Conservation (phyloP, 2,797 vertebrate genomes). For the Lateolabrax maculatus region DNA sequence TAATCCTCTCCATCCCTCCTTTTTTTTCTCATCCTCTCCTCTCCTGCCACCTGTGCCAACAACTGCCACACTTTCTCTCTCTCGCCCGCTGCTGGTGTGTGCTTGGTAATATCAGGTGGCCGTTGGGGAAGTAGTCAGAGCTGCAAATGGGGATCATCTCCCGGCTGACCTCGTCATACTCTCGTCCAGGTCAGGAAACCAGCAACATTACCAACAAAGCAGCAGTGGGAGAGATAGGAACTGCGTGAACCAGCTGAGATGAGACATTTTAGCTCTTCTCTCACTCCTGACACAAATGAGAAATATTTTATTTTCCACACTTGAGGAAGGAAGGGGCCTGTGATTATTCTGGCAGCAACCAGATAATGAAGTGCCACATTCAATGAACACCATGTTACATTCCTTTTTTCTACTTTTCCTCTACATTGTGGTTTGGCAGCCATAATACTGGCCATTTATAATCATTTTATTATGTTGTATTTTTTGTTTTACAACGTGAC, state of each 20-base stretch:
- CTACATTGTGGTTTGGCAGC: constrained; percentile 25
- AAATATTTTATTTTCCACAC: constrained; percentile 36
- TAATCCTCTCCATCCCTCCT: constrained; percentile 43
- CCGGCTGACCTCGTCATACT: constrained; percentile 99
- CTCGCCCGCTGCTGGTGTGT: constrained; percentile 85
- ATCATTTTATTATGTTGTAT: constrained; percentile 29
- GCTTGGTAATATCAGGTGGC: constrained; percentile 93
- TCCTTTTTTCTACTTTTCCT: not conserved
- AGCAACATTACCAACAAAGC: constrained; percentile 66
- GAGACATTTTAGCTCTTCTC: constrained; percentile 37
- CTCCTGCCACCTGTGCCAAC: constrained; percentile 83
- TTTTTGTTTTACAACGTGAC: constrained; percentile 19
- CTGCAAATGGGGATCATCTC: constrained; percentile 99
- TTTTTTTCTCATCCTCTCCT: constrained; percentile 51
- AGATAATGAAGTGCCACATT: constrained; percentile 25
- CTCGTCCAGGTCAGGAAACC: constrained; percentile 97
- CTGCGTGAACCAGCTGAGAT: constrained; percentile 33
- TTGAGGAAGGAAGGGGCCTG: constrained; percentile 26
- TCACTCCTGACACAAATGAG: constrained; percentile 30
- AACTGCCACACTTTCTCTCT: constrained; percentile 75
- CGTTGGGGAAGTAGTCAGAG: constrained; percentile 99
- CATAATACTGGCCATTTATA: not conserved
- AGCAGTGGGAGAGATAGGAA: constrained; percentile 66
- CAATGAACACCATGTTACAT: constrained; percentile 20
- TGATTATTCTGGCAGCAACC: constrained; percentile 32